Evolutionary conservation across 1,140 invertebrate genomes (phyloP).

Genomic region (Platyura marginata): DNA sequence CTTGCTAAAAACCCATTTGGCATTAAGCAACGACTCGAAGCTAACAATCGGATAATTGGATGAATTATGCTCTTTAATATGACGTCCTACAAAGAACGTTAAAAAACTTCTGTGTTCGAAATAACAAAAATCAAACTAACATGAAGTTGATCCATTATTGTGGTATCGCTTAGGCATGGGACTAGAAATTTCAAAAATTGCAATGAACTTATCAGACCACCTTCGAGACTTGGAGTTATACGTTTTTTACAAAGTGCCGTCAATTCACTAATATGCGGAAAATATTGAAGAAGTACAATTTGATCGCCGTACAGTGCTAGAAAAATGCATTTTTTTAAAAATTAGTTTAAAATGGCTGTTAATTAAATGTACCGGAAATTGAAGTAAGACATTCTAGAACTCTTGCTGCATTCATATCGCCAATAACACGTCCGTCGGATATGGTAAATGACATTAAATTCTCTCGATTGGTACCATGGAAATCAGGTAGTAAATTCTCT

Average conservation of each 20-base stretch:
- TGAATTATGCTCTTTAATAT: slow-evolving; percentile 59
- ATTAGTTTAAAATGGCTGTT: no score
- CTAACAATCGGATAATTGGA: slow-evolving; percentile 51
- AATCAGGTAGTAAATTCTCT: slow-evolving; percentile 40
- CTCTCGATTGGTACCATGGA: slow-evolving; percentile 18
- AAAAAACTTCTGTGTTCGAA: slow-evolving; percentile 1
- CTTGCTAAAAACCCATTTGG: slow-evolving; percentile 59
- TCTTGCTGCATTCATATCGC: slow-evolving; percentile 64
- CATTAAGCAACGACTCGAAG: slow-evolving; percentile 55
- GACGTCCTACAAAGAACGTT: slow-evolving; percentile 32
- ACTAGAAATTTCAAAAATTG: slow-evolving; percentile 62
- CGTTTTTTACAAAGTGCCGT: slow-evolving; percentile 55
- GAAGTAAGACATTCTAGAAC: slow-evolving; percentile 75
- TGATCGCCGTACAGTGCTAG: slow-evolving; percentile 86
- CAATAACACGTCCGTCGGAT: slow-evolving; percentile 39
- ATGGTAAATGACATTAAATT: slow-evolving; percentile 35
- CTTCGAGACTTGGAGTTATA: slow-evolving; percentile 67
- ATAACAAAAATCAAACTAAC: slow-evolving; percentile 23
- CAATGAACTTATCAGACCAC: slow-evolving; percentile 69
- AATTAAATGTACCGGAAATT: no score
- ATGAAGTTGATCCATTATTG: slow-evolving; percentile 70
- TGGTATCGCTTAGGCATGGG: slow-evolving; percentile 64
- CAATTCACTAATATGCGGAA: slow-evolving; percentile 78
- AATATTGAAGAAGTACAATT: slow-evolving; percentile 83
- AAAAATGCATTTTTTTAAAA: no score